Conservation (phyloP, 2,797 vertebrate genomes). For the Cryptoprocta ferox region DNA sequence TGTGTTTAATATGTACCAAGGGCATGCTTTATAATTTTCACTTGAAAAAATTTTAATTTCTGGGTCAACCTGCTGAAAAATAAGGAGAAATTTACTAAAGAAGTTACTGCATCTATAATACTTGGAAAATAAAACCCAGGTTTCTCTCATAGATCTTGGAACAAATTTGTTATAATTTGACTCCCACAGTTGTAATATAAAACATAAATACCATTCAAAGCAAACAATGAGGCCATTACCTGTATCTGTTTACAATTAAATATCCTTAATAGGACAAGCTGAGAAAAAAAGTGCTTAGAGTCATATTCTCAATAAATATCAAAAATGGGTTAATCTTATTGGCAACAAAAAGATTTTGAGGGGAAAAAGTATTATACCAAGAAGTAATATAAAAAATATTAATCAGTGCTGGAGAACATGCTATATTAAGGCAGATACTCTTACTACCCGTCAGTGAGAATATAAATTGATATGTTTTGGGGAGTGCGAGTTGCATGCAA, state of each 20-base stretch:
- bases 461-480: background rate
- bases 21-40: background rate
- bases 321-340: conserved; percentile 5
- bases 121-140: conserved; percentile 31
- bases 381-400: background rate
- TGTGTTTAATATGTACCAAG: background rate
- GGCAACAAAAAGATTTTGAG: background rate
- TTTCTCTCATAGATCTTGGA: conserved; percentile 24
- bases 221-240: background rate
- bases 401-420: background rate
- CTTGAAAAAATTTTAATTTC: background rate
- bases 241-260: background rate
- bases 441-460: background rate
- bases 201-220: conserved; percentile 26
- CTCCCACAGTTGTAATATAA: background rate
- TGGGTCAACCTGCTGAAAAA: background rate
- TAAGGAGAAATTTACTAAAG: conserved; percentile 16
- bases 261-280: background rate
- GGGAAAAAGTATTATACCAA: background rate
- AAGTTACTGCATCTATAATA: background rate
- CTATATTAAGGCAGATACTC: background rate
- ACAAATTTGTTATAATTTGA: conserved; percentile 32
- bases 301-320: background rate
- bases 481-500: background rate
- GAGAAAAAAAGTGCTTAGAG: background rate